A percentile compares a stretch with the other conserved stretches of the same genome.
Evolutionary conservation across 2,113 vertebrate genomes (phyloP).

Genomic region (Sinosuthora webbiana): DNA sequence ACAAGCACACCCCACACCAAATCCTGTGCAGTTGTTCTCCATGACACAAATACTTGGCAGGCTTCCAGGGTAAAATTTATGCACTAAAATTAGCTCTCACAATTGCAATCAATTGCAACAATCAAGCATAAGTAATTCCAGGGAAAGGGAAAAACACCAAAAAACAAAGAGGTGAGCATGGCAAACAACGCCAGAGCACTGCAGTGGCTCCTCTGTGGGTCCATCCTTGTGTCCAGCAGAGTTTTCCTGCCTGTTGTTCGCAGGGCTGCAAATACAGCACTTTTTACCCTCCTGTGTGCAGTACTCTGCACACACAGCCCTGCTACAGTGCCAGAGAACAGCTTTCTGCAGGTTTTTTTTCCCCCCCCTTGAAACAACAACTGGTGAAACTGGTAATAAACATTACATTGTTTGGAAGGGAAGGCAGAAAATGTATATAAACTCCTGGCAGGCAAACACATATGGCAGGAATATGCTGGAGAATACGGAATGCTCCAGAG

Average conservation of each 20-base stretch:
- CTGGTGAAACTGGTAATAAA: neutral
- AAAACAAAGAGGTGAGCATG: neutral
- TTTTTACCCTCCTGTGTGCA: neutral
- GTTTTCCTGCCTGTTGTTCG: fast-evolving
- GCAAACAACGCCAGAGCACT: neutral
- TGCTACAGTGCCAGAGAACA: neutral
- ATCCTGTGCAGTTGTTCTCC: neutral
- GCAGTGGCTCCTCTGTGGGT: neutral
- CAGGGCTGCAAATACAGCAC: neutral
- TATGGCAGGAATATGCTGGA: neutral
- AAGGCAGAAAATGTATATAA: conserved; percentile 31
- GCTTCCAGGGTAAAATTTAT: neutral
- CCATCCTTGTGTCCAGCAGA: neutral
- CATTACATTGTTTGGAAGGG: neutral
- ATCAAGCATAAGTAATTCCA: conserved; percentile 6
- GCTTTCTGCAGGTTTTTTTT: neutral
- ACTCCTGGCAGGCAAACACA: conserved; percentile 26
- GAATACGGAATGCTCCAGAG: neutral
- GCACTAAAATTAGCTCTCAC: conserved; percentile 47
- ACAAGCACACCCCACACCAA: neutral
- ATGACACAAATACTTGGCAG: conserved; percentile 17
- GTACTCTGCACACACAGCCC: neutral
- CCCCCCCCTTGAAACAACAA: neutral
- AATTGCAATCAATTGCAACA: conserved; percentile 54
- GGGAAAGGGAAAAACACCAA: neutral